These are phyloP conservation scores for Colletes gigas DNA, from an alignment of 1,140 invertebrate species.

Conservation along the genomic window DNA sequence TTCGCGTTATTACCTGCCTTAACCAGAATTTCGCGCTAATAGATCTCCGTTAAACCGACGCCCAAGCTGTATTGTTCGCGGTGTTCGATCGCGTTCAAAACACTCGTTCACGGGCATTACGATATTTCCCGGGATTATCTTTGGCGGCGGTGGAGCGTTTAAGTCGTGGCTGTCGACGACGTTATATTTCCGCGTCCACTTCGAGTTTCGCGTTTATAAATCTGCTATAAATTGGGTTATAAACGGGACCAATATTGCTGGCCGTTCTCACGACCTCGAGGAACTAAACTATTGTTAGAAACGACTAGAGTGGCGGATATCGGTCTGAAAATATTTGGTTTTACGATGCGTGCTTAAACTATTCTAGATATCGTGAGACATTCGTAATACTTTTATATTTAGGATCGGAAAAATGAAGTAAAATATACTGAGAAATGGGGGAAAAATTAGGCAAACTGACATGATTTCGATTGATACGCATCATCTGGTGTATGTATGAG, in stretches of 20 bases:
- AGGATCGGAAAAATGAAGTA: too few relatives aligned
- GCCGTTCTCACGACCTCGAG: not conserved
- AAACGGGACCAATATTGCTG: not conserved
- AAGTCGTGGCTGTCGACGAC: not conserved
- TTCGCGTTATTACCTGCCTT: slow-evolving; percentile 9
- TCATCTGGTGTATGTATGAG: too few relatives aligned
- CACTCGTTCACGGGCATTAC: slow-evolving; percentile 1
- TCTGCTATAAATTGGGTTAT: not conserved
- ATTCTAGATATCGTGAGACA: too few relatives aligned
- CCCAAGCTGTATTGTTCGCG: slow-evolving; percentile 19
- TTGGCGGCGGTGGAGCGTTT: not conserved
- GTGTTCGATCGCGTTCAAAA: slow-evolving; percentile 6
- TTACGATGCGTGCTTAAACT: too few relatives aligned
- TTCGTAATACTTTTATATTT: too few relatives aligned
- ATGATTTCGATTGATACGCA: too few relatives aligned
- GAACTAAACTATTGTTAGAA: not conserved
- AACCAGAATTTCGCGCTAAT: slow-evolving; percentile 14
- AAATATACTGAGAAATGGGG: too few relatives aligned
- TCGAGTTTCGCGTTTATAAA: not conserved
- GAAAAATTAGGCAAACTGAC: too few relatives aligned
- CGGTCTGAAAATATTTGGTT: too few relatives aligned
- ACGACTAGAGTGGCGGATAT: not conserved
- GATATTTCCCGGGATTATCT: slow-evolving; percentile 28
- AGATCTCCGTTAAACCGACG: slow-evolving; percentile 33
- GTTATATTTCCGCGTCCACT: not conserved